Evolutionary conservation across 2,113 vertebrate species (phyloP).

Genomic region (Corythaixoides concolor): DNA sequence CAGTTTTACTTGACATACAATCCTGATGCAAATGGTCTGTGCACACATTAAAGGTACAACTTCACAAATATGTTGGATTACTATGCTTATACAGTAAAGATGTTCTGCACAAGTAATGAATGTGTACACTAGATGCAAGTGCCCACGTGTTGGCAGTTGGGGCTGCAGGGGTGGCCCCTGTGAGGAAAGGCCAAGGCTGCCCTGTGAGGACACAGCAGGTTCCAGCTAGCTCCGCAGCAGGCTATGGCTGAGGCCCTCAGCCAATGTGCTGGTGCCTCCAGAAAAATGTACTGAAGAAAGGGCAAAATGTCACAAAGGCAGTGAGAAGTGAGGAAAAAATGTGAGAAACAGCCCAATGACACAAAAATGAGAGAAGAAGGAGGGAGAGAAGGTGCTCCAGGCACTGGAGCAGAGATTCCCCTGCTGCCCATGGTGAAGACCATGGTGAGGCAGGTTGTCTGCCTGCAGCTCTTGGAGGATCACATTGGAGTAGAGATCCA

Average conservation of each 20-base stretch:
- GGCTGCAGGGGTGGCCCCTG: fast-evolving
- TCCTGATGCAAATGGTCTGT: not conserved
- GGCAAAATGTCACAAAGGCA: not conserved
- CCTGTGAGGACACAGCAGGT: fast-evolving
- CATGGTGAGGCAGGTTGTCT: not conserved
- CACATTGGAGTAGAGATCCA: no score
- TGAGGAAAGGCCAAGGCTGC: not conserved
- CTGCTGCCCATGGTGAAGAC: fast-evolving
- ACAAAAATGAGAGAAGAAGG: not conserved
- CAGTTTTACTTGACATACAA: not conserved
- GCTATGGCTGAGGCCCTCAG: not conserved
- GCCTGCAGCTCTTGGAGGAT: not conserved
- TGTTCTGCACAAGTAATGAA: not conserved
- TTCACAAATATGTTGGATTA: not conserved
- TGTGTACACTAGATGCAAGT: not conserved
- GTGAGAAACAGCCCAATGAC: not conserved
- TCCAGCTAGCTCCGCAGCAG: not conserved
- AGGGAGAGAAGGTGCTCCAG: not conserved
- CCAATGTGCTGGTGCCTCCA: fast-evolving
- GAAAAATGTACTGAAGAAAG: not conserved
- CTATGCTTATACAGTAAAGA: not conserved
- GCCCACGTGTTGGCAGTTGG: no score
- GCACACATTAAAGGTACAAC: not conserved
- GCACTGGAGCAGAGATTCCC: not conserved
- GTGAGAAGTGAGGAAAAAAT: not conserved